Evolutionary conservation across 2,113 vertebrate species (phyloP).

Genomic region (Sinocyclocheilus rhinocerous): DNA sequence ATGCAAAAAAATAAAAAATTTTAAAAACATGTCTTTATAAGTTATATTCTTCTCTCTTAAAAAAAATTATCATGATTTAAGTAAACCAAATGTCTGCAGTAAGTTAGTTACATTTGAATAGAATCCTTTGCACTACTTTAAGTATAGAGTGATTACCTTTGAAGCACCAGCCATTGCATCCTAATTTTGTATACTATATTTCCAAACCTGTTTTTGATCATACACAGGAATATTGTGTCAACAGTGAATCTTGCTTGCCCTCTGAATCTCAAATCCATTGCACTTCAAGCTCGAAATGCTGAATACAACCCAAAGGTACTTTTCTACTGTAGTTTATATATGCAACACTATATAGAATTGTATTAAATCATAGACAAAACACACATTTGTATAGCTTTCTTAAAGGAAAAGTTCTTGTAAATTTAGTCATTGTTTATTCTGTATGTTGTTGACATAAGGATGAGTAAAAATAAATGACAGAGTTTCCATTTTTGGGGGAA

Average conservation of each 20-base stretch:
- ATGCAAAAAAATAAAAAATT: too few species aligned
- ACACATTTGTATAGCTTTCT: too few species aligned
- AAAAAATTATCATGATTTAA: not conserved
- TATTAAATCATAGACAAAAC: not conserved
- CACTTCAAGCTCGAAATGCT: slow-evolving; percentile 93
- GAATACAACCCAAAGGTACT: slow-evolving; percentile 97
- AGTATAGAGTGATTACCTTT: not conserved
- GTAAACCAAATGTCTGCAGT: not conserved
- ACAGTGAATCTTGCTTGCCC: slow-evolving; percentile 94
- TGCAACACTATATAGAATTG: not conserved
- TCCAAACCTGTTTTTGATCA: slow-evolving; percentile 32
- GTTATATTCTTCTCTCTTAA: too few species aligned
- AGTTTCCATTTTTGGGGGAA: not conserved
- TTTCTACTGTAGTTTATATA: not conserved
- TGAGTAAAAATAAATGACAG: not conserved
- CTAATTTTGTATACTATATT: not conserved
- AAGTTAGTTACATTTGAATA: not conserved
- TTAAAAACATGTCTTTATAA: too few species aligned
- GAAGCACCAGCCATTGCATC: not conserved
- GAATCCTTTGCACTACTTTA: not conserved
- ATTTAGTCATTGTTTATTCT: not conserved
- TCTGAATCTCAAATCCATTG: slow-evolving; percentile 94
- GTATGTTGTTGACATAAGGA: not conserved
- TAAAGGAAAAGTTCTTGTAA: not conserved
- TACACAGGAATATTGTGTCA: slow-evolving; percentile 91